Conservation (phyloP, 2,113 vertebrate genomes). For the Lucifuga dentata region DNA sequence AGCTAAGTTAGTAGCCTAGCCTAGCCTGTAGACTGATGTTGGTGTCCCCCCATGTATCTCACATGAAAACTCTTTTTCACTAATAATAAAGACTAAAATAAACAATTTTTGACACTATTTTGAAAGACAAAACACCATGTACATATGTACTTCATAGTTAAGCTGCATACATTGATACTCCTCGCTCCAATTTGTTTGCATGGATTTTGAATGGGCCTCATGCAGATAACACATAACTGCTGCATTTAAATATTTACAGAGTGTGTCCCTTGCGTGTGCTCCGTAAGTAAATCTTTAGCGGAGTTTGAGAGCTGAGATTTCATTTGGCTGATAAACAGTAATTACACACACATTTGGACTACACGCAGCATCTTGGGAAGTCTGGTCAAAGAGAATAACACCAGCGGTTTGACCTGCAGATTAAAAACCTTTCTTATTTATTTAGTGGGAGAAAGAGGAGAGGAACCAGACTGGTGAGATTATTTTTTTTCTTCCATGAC, state of each 20-base stretch:
- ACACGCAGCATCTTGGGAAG: background rate
- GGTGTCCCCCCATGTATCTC: too few species aligned
- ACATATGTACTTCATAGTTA: background rate
- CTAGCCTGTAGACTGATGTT: too few species aligned
- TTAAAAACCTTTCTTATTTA: slow-evolving; percentile 42
- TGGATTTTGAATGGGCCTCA: slow-evolving; percentile 6
- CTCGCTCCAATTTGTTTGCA: background rate
- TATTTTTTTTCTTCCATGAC: slow-evolving; percentile 1
- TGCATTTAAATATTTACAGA: background rate
- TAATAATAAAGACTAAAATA: too few species aligned
- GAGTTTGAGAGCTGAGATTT: slow-evolving; percentile 27
- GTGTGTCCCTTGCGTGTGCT: slow-evolving; percentile 1
- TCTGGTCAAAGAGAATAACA: background rate
- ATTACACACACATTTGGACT: background rate
- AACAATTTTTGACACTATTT: too few species aligned
- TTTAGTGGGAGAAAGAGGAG: slow-evolving; percentile 15
- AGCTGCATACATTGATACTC: slow-evolving; percentile 1
- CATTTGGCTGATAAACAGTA: slow-evolving; percentile 45
- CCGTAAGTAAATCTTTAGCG: slow-evolving; percentile 5
- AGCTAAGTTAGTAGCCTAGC: too few species aligned
- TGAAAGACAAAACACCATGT: slow-evolving; percentile 25
- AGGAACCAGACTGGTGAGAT: slow-evolving; percentile 2
- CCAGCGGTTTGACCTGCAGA: slow-evolving; percentile 14
- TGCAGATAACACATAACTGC: background rate
- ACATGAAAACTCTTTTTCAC: too few species aligned